Conservation (phyloP, 2,113 vertebrate genomes). For the Sebastes fasciatus region DNA sequence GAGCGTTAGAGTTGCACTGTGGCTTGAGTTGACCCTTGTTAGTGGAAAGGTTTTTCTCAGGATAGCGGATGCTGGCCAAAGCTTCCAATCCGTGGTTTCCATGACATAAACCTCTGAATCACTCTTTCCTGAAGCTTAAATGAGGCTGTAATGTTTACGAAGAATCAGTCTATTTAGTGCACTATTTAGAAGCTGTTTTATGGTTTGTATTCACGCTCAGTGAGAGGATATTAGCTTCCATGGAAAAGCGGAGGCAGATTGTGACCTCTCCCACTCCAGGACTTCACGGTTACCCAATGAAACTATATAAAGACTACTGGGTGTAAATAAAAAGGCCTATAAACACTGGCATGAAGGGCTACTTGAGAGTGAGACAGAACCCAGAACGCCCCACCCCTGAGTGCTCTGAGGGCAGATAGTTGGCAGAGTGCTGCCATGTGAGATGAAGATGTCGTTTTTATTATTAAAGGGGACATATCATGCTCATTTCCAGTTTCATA, state of each 20-base stretch:
- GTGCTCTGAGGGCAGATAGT: slow-evolving; percentile 33
- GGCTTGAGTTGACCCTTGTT: slow-evolving; percentile 24
- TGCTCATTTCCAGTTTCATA: too few relatives aligned
- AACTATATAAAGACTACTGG: slow-evolving; percentile 56
- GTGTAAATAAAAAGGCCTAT: slow-evolving; percentile 67
- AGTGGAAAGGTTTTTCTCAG: slow-evolving; percentile 27
- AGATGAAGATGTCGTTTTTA: slow-evolving; percentile 63
- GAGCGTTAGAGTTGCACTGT: slow-evolving; percentile 25
- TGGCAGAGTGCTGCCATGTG: slow-evolving; percentile 45
- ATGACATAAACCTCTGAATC: slow-evolving; percentile 45
- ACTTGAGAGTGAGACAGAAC: slow-evolving; percentile 67
- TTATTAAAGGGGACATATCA: background rate
- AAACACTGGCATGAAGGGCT: slow-evolving; percentile 67
- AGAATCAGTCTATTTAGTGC: background rate
- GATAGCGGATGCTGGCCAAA: background rate
- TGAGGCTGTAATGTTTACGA: slow-evolving; percentile 28
- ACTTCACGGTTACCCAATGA: slow-evolving; percentile 46
- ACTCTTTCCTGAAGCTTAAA: slow-evolving; percentile 52
- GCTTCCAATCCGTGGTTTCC: slow-evolving; percentile 37
- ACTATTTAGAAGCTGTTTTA: slow-evolving; percentile 1
- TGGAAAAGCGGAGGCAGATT: slow-evolving; percentile 27
- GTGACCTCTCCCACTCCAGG: slow-evolving; percentile 33
- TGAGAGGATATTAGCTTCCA: slow-evolving; percentile 7
- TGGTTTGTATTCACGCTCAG: background rate
- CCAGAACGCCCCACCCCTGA: slow-evolving; percentile 40